Conservation (phyloP, 2,113 vertebrate species). For the Lates calcarifer region DNA sequence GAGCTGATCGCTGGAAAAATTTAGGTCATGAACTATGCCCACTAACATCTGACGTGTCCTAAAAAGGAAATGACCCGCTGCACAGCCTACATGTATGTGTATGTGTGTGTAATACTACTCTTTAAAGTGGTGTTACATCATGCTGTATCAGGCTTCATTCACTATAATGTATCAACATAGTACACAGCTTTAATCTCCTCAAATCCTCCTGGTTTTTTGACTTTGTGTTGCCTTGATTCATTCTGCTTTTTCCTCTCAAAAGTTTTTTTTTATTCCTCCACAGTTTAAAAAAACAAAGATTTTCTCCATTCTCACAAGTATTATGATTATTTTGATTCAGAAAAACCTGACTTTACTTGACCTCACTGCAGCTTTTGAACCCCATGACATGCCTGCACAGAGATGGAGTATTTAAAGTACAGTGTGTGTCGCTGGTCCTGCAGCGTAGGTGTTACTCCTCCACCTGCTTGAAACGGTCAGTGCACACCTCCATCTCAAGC, state of each 20-base stretch:
- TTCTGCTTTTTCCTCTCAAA: neutral
- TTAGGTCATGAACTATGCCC: no score
- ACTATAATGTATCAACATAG: neutral
- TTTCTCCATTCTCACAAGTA: neutral
- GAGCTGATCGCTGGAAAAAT: no score
- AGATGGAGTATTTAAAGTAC: neutral
- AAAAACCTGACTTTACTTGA: neutral
- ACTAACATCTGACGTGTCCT: no score
- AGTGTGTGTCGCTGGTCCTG: neutral
- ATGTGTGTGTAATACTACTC: neutral
- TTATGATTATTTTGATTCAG: no score
- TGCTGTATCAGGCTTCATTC: neutral
- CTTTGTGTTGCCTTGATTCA: neutral
- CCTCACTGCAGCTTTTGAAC: neutral
- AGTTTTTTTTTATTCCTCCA: neutral
- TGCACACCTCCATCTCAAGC: neutral
- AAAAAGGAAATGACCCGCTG: neutral
- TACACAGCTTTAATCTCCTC: neutral
- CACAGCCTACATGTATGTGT: neutral
- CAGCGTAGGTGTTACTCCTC: neutral
- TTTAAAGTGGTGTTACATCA: constrained; percentile 23
- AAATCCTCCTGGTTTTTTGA: neutral
- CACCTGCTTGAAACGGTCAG: neutral
- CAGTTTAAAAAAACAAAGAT: neutral
- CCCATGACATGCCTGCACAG: neutral